Percentiles rank a stretch among this genome's conserved stretches.
Evolutionary conservation across 1,140 invertebrate genomes (phyloP).

Genomic region (Nylanderia fulva): DNA sequence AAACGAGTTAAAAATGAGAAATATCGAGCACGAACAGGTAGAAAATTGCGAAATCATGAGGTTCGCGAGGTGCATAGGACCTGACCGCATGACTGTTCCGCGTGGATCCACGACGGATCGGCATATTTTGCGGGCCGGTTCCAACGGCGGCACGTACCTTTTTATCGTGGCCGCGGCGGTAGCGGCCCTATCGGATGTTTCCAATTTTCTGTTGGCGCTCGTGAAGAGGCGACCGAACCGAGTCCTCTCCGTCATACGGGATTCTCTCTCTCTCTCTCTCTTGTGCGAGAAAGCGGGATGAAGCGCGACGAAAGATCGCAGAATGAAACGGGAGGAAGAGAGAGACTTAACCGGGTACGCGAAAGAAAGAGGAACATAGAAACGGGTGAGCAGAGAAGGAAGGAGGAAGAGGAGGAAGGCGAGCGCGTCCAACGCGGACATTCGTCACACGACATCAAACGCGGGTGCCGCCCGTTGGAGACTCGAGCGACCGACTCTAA

Average conservation of each 20-base stretch:
- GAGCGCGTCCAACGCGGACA: conserved; percentile 82
- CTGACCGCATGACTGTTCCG: conserved; percentile 32
- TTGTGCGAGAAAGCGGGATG: conserved; percentile 57
- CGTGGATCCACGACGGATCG: conserved; percentile 60
- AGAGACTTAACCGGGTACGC: conserved; percentile 26
- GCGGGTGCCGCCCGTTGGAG: conserved; percentile 82
- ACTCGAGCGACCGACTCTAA: conserved; percentile 83
- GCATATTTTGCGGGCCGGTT: conserved; percentile 65
- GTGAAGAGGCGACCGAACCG: conserved; percentile 16
- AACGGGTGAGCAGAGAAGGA: not conserved
- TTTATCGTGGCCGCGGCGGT: conserved; percentile 47
- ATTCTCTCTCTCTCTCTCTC: conserved; percentile 59
- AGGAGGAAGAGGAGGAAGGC: conserved; percentile 40
- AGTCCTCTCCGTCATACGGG: conserved; percentile 60
- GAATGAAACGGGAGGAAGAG: conserved; percentile 14
- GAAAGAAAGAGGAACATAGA: conserved; percentile 52
- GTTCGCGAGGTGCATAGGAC: conserved; percentile 13
- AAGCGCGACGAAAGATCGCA: conserved; percentile 46
- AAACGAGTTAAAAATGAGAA: not conserved
- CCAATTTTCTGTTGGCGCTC: conserved; percentile 71
- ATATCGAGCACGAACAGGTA: not conserved
- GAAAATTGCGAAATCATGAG: conserved; percentile 3
- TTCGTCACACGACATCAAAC: conserved; percentile 85
- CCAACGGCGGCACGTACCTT: conserved; percentile 52
- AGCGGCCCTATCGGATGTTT: conserved; percentile 68